phyloP scores from a whole-genome alignment of 2,113 vertebrate genomes.

The Oplegnathus fasciatus region DNA sequence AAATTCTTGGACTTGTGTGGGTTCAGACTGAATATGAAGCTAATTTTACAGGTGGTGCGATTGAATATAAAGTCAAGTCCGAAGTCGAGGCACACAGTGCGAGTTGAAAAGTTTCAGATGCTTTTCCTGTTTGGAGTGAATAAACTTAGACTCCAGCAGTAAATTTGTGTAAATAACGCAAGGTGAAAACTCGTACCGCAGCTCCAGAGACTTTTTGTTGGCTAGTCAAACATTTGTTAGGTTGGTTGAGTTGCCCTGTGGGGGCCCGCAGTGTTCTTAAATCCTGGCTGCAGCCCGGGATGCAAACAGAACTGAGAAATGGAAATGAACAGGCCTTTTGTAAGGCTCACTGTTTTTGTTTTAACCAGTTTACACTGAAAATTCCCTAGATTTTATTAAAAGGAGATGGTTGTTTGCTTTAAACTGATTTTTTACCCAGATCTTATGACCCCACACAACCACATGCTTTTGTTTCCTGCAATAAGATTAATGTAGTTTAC shows the following conservation, averaged over 20 bases:
- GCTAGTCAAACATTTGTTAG: not conserved
- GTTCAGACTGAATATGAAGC: too few species aligned
- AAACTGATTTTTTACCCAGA: not conserved
- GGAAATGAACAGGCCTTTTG: too few species aligned
- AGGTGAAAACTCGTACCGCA: too few species aligned
- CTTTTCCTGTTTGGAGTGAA: not conserved
- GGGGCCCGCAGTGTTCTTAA: not conserved
- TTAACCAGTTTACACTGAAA: not conserved
- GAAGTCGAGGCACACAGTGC: too few species aligned
- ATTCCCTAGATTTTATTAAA: too few species aligned
- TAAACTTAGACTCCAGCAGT: too few species aligned
- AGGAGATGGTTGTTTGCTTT: not conserved
- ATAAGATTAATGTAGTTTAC: not conserved
- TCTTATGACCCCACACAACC: not conserved
- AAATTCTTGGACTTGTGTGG: too few species aligned
- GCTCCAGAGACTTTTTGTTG: not conserved
- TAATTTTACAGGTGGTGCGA: not conserved
- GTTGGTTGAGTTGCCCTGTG: not conserved
- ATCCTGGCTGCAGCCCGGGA: not conserved
- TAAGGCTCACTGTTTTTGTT: not conserved
- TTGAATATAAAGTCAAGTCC: too few species aligned
- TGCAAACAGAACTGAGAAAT: not conserved
- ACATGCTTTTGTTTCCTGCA: not conserved
- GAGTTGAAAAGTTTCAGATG: not conserved
- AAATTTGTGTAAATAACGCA: not conserved